Base-by-base conservation (phyloP, 2,797 vertebrate genomes). In the Notolabrus celidotus region DNA sequence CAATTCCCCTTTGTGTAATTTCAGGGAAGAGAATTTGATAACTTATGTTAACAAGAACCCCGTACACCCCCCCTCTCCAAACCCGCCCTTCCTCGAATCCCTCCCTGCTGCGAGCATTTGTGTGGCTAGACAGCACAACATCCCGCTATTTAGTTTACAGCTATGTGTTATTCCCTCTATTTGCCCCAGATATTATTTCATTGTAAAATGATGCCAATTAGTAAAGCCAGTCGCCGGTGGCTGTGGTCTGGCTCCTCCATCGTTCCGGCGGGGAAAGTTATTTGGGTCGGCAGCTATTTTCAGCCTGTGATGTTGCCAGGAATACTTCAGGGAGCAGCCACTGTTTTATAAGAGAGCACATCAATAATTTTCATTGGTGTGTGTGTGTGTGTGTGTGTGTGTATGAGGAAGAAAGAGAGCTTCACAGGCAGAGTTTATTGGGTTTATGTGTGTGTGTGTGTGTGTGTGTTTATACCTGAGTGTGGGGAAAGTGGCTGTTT, bases 201-300 rank as follows among this genome's bases (percentile, higher is more conserved):
- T 88, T 86, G 89, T 90, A 89, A 92, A 91, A 88, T 80, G 79
- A 87, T 79, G 87, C 85, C 87, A 90, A 91, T 92, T 90, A 91
- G 89, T 75, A 79, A 85, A 89, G 82, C 88, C 85, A 84, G 88
- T 87, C 82, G 80, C 88, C 84, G 65, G 84, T 91, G 89, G 89
- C 86, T 86, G 84, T 86, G 90, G 92, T 91, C 90, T 90, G 92
- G 90, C 85, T 90, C 75, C 80, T 70, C 80, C 82, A 85, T 51
- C 23, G 75, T 86, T 92, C 91, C 90, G 56, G 75, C 78, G 84
- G 90, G 91, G 90, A 83, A 83, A 92, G 84, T 86, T 93, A 94
- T 94, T 93, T 94, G 93, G 93, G 93, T 94, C 93, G 91, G 81
- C 74, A 89, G 92, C 90, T 94, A 94, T 94, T 94, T 94, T 89